A percentile compares a stretch with the other conserved stretches of the same genome.
These are phyloP conservation scores for Danionella dracula DNA, from an alignment of 2,797 vertebrate species.

Conservation along the genomic window DNA sequence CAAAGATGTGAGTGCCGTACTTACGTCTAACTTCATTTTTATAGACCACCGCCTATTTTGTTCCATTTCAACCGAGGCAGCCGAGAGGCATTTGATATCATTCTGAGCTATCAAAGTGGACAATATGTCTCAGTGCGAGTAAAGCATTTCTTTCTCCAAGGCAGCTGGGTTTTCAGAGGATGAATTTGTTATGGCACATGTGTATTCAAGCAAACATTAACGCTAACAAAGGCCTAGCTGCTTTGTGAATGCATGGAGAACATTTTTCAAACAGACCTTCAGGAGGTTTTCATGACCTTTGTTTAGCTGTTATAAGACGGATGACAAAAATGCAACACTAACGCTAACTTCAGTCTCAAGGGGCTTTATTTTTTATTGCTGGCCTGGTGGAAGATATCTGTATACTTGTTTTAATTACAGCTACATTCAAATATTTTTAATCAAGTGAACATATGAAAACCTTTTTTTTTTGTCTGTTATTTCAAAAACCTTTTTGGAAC, in stretches of 20 bases:
- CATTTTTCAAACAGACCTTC: constrained; percentile 22
- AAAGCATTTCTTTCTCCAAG: constrained; percentile 76
- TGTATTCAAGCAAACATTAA: constrained; percentile 67
- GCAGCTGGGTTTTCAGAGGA: constrained; percentile 78
- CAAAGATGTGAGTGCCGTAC: constrained; percentile 89
- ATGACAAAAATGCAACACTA: not conserved
- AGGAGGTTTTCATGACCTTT: constrained; percentile 9
- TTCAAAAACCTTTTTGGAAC: too few relatives aligned
- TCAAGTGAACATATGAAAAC: too few relatives aligned
- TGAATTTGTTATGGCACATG: constrained; percentile 73
- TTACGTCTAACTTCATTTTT: constrained; percentile 92
- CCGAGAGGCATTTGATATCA: constrained; percentile 90
- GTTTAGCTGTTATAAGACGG: constrained; percentile 7
- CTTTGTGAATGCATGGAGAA: constrained; percentile 44
- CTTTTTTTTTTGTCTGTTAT: too few relatives aligned
- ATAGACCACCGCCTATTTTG: constrained; percentile 85
- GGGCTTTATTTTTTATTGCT: too few relatives aligned
- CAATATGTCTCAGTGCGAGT: constrained; percentile 78
- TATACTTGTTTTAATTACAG: too few relatives aligned
- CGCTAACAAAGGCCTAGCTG: constrained; percentile 56
- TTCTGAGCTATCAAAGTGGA: constrained; percentile 86
- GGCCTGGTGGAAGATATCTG: too few relatives aligned
- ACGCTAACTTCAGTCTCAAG: not conserved
- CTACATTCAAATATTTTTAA: too few relatives aligned
- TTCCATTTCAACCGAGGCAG: constrained; percentile 82